Evolutionary conservation across 2,797 vertebrate genomes (phyloP).

Genomic region (Hoplostethus mediterraneus): DNA sequence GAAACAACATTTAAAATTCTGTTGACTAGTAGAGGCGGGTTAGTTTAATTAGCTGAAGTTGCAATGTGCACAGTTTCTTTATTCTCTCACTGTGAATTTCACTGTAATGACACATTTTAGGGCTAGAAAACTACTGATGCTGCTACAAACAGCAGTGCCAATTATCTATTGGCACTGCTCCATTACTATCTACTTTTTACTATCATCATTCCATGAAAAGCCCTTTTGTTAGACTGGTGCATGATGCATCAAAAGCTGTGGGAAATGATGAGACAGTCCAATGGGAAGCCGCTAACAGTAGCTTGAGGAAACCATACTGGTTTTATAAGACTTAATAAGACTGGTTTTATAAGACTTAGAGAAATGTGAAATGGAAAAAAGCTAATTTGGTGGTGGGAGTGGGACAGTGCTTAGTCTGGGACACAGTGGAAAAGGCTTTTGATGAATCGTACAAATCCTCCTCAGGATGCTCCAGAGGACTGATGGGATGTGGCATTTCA

Average conservation of each 20-base stretch:
- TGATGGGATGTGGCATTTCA: slow-evolving; percentile 79
- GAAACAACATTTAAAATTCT: not conserved
- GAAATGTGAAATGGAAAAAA: too few relatives aligned
- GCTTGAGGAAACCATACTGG: too few relatives aligned
- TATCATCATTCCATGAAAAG: not conserved
- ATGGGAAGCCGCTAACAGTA: not conserved
- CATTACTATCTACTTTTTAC: not conserved
- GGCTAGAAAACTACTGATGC: too few relatives aligned
- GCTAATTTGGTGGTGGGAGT: not conserved
- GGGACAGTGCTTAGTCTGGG: slow-evolving; percentile 25
- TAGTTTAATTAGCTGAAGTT: not conserved
- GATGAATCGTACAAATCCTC: slow-evolving; percentile 77
- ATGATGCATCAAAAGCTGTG: not conserved
- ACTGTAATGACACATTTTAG: too few relatives aligned
- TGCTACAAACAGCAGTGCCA: not conserved
- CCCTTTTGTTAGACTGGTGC: too few relatives aligned
- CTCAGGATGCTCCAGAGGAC: slow-evolving; percentile 69
- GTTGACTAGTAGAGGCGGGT: not conserved
- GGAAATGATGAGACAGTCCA: not conserved
- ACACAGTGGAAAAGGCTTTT: slow-evolving; percentile 47
- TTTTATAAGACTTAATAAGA: too few relatives aligned
- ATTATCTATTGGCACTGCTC: not conserved
- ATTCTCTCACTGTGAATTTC: not conserved
- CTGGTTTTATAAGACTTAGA: too few relatives aligned
- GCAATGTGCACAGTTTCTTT: not conserved